A percentile compares a stretch with the other conserved stretches of the same genome.
These are phyloP conservation scores for Yoshiicerus persimilis DNA, from an alignment of 1,140 invertebrate species.

Conservation along the genomic window DNA sequence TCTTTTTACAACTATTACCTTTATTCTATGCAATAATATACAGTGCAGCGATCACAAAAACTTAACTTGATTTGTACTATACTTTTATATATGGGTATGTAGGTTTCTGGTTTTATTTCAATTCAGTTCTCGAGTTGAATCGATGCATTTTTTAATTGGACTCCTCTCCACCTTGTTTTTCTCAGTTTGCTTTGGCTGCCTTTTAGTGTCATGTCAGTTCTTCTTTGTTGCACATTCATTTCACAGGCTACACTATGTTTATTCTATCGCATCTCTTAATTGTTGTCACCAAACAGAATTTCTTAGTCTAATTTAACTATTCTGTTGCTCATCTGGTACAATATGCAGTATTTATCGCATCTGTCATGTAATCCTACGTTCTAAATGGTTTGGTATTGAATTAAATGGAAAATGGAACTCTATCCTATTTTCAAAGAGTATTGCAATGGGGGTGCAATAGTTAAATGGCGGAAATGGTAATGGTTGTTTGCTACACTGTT, in stretches of 20 bases:
- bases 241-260: not conserved
- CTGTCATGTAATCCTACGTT: no score
- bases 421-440: no score
- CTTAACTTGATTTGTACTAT: not conserved
- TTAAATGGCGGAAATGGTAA: not conserved
- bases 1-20: no score
- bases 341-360: no score
- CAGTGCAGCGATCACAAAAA: no score
- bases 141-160: not conserved
- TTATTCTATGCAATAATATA: no score
- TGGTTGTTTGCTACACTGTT: no score
- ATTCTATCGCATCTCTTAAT: not conserved
- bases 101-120: conserved; percentile 12
- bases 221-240: not conserved
- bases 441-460: not conserved
- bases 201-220: not conserved
- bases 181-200: no score
- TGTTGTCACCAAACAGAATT: not conserved
- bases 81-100: conserved; percentile 3
- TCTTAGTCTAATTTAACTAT: no score
- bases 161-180: not conserved
- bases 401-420: no score
- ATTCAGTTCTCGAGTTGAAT: not conserved
- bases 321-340: no score
- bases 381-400: no score